Evolutionary conservation across 2,888 invertebrate species (phyloP), one percentile per base, ranked within the genome.

Genomic region (Alsophila aescularia): DNA sequence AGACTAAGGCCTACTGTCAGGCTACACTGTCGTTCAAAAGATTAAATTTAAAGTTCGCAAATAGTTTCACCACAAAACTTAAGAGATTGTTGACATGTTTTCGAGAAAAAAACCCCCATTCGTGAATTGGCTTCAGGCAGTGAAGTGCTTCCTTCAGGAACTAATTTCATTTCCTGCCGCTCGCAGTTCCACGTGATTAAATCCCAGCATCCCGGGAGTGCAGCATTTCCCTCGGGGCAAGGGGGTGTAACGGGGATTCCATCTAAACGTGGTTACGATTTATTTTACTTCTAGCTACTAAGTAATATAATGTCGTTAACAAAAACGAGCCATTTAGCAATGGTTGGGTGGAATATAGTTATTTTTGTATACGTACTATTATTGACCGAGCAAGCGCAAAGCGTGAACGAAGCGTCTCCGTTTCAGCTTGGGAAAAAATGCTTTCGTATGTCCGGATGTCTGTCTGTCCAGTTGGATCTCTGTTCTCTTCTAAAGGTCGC

Each of bases 181-280:
- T 37, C 18, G n/a, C 10, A 27, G 34, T 52, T 52, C 52, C 45
- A 8, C n/a, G 13, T 41, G 53, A 42, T 45, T 40, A 39, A 40
- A 13, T 42, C 37, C 16, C n/a, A 41, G 29, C 24, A 35, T 24
- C 34, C n/a, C 34, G 27, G n/a, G 36, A 31, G 36, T 44, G 43
- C 51, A 39, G 16, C 32, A 53, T 53, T 53, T 48, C 53, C 43
- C 45, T 16, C 32, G 51, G 27, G 41, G 34, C 21, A 27, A 7
- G 7, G 24, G 24, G 13, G n/a, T n/a, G n/a, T n/a, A n/a, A n/a
- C n/a, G n/a, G n/a, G 24, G 44, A 5, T 31, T 27, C 2, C 2
- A 27, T 8, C 8, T 6, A 8, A 27, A 29, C n/a, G 4, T 10
- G n/a, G 29, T 2, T 29, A 27, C 27, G n/a, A 27, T 27, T 13